Evolutionary conservation across 2,797 vertebrate genomes (phyloP), one percentile per base, ranked within the genome.

Genomic region (Urocyon cinereoargenteus): DNA sequence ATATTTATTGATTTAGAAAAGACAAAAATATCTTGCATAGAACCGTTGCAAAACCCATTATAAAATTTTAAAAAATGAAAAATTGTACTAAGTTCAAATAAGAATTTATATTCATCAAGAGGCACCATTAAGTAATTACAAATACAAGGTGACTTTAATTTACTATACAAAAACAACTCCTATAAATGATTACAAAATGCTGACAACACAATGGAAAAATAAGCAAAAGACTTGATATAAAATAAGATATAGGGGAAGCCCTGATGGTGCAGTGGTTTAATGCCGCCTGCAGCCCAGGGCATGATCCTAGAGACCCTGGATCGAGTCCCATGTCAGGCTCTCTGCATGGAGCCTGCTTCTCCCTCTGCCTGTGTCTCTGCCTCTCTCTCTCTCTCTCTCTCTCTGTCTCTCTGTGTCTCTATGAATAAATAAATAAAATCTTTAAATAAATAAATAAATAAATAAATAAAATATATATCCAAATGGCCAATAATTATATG

Each of bases 31-130:
- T 79, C 24, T 94, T 92, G 79, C 24, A 55, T 1, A 62, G 70
- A 87, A 57, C 16, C 24, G 62, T 66, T 90, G 83, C 4, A 51
- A 90, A 88, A 91, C 49, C 13, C 10, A 81, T 94, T 21, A 83
- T 34, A 86, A 84, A 45, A 82, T 70, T 61, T 22, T 8, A 49
- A 82, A 70, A 75, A 77, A 78, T 78, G 49, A 49, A 34, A 86
- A 89, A 53, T 18, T 66, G 5, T 68, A 59, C 59, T 86, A 72
- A 28, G 5, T 75, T 92, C 26, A 90, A 89, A 79, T 70, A 59
- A 96, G 49, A 90, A 53, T 6, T 79, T 81, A 73, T 15, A 36
- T 81, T 96, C 73, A 78, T 78, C 45, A 45, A 87, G 19, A 88
- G 26, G 72, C 18, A 86, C 31, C 21, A 79, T 45, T 70, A 79